Percentiles rank a stretch among this genome's conserved stretches.
phyloP scores from a whole-genome alignment of 2,888 invertebrate species.

The Anagyrus pseudococci region DNA sequence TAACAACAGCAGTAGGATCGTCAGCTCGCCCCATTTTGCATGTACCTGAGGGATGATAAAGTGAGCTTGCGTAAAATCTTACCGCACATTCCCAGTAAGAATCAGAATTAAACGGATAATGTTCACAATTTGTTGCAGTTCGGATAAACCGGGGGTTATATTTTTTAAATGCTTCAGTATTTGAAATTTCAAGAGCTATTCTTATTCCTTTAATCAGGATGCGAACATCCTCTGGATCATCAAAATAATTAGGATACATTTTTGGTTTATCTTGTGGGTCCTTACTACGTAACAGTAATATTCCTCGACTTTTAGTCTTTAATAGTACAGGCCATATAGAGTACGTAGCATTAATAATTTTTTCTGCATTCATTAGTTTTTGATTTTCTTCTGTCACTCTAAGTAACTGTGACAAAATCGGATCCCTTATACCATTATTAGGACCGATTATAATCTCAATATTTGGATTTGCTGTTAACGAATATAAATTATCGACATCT shows the following conservation, averaged over 20 bases:
- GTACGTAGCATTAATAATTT: conserved; percentile 67
- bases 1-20: conserved; percentile 71
- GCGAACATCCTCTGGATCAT: conserved; percentile 69
- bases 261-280: conserved; percentile 60
- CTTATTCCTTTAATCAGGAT: conserved; percentile 58
- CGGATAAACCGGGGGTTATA: conserved; percentile 66
- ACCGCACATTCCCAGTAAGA: conserved; percentile 74
- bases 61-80: conserved; percentile 71
- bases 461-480: not conserved
- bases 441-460: conserved; percentile 69
- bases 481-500: not conserved
- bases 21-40: conserved; percentile 71
- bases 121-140: conserved; percentile 67
- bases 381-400: conserved; percentile 67
- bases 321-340: conserved; percentile 70
- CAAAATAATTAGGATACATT: conserved; percentile 74
- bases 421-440: conserved; percentile 66
- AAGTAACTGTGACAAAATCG: conserved; percentile 58
- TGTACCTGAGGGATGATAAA: conserved; percentile 73
- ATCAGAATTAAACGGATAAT: conserved; percentile 68
- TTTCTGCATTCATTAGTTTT: conserved; percentile 65
- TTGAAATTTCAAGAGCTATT: conserved; percentile 66
- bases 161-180: conserved; percentile 68
- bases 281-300: not conserved
- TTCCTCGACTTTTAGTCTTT: conserved; percentile 70